These are phyloP conservation scores for Florisuga fusca DNA, from an alignment of 2,797 vertebrate species.

Conservation along the genomic window DNA sequence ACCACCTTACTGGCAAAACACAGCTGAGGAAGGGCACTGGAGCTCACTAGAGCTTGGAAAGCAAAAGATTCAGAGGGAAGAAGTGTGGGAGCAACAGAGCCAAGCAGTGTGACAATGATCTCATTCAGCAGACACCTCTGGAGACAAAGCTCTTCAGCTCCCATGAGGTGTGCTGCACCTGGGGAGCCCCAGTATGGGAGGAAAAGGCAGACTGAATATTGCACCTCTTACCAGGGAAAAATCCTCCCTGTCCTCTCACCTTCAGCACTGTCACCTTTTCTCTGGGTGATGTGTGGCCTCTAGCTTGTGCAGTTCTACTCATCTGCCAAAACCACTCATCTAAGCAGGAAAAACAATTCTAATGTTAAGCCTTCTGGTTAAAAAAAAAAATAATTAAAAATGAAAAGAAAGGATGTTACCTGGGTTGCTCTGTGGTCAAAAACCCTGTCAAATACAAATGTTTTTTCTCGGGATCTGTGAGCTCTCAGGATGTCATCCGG, in stretches of 20 bases:
- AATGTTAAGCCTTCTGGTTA: background rate
- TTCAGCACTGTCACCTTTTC: background rate
- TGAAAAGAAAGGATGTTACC: slow-evolving; percentile 13
- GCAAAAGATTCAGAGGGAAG: background rate
- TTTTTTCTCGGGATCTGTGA: slow-evolving; percentile 68
- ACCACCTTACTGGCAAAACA: background rate
- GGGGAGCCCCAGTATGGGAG: accelerated
- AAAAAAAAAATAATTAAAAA: no score
- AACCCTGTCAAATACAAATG: slow-evolving; percentile 68
- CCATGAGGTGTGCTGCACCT: background rate
- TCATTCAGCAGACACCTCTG: background rate
- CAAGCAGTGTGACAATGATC: background rate
- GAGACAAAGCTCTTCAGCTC: background rate
- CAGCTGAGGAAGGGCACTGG: background rate
- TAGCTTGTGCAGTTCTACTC: background rate
- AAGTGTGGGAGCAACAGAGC: background rate
- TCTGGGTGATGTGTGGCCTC: background rate
- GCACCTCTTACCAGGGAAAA: accelerated
- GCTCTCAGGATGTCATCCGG: slow-evolving; percentile 40
- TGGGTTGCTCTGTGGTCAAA: slow-evolving; percentile 70
- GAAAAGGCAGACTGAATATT: background rate
- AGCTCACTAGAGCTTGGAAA: background rate
- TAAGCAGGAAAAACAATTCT: background rate
- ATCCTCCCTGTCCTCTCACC: background rate
- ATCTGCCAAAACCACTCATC: background rate